Evolutionary conservation across 2,113 vertebrate genomes (phyloP).

Genomic region (Sorex araneus): DNA sequence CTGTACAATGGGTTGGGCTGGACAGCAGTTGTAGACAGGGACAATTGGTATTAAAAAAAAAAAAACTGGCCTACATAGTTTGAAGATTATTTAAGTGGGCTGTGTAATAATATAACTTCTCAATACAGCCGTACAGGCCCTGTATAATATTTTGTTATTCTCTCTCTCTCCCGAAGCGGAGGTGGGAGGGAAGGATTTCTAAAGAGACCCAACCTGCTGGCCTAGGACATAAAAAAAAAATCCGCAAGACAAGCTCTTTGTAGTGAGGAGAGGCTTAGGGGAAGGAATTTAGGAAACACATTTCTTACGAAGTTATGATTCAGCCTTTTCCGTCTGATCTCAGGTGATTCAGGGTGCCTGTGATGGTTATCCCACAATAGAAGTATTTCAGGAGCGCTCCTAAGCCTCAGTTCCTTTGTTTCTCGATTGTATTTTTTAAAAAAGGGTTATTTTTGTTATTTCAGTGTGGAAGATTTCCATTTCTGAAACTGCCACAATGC

Average conservation of each 20-base stretch:
- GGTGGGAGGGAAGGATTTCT: conserved; percentile 74
- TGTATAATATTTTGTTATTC: conserved; percentile 61
- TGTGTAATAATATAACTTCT: conserved; percentile 51
- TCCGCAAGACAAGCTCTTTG: conserved; percentile 21
- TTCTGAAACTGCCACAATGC: conserved; percentile 54
- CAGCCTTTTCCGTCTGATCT: conserved; percentile 62
- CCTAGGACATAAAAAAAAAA: conserved; percentile 50
- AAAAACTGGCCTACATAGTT: background rate
- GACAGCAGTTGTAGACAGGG: conserved; percentile 58
- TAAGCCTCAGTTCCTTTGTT: conserved; percentile 49
- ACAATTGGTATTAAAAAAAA: conserved; percentile 48
- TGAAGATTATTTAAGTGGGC: conserved; percentile 43
- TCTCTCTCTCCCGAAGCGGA: background rate
- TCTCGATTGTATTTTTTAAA: conserved; percentile 58
- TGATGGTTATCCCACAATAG: conserved; percentile 43
- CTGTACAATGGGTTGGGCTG: conserved; percentile 53
- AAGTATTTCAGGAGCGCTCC: conserved; percentile 15
- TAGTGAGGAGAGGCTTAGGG: background rate
- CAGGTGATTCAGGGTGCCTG: background rate
- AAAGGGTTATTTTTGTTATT: conserved; percentile 71
- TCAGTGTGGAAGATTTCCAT: conserved; percentile 49
- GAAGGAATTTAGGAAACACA: conserved; percentile 45
- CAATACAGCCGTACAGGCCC: conserved; percentile 22
- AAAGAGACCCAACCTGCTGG: conserved; percentile 61
- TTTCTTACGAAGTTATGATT: conserved; percentile 65